These are phyloP conservation scores for Bovichtus variegatus DNA, from an alignment of 2,797 vertebrate species.

Conservation along the genomic window DNA sequence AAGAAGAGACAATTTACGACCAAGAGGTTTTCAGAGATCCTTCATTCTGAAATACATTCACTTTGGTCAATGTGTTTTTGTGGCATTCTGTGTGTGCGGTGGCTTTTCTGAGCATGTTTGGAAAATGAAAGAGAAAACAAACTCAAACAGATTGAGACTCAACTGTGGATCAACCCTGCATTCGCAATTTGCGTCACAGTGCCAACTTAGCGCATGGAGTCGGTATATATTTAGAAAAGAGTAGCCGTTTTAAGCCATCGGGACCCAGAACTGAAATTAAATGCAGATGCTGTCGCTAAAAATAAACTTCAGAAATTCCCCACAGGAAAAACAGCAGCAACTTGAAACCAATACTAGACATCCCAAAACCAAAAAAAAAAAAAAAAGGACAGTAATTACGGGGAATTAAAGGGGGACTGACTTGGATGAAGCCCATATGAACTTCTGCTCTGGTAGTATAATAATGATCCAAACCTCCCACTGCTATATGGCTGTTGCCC, in stretches of 20 bases:
- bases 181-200: slow-evolving; percentile 26
- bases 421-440: slow-evolving; percentile 53
- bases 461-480: slow-evolving; percentile 87
- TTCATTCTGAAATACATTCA: slow-evolving; percentile 2
- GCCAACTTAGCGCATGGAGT: slow-evolving; percentile 45
- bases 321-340: slow-evolving; percentile 32
- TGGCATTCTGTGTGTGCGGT: neutral
- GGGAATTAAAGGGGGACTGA: slow-evolving; percentile 48
- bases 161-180: slow-evolving; percentile 22
- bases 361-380: slow-evolving; percentile 12
- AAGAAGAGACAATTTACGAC: neutral
- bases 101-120: neutral
- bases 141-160: slow-evolving; percentile 12
- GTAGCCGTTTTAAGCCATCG: slow-evolving; percentile 65
- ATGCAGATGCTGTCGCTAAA: slow-evolving; percentile 77
- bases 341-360: slow-evolving; percentile 41
- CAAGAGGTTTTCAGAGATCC: neutral
- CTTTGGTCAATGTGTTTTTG: slow-evolving; percentile 8
- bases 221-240: slow-evolving; percentile 28
- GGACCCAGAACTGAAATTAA: slow-evolving; percentile 45
- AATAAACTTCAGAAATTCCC: slow-evolving; percentile 68
- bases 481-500: slow-evolving; percentile 79
- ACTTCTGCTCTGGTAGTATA: slow-evolving; percentile 54
- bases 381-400: slow-evolving; percentile 49
- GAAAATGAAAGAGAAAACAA: neutral